Conservation (phyloP, 2,113 vertebrate species). For the Saimiri boliviensis region DNA sequence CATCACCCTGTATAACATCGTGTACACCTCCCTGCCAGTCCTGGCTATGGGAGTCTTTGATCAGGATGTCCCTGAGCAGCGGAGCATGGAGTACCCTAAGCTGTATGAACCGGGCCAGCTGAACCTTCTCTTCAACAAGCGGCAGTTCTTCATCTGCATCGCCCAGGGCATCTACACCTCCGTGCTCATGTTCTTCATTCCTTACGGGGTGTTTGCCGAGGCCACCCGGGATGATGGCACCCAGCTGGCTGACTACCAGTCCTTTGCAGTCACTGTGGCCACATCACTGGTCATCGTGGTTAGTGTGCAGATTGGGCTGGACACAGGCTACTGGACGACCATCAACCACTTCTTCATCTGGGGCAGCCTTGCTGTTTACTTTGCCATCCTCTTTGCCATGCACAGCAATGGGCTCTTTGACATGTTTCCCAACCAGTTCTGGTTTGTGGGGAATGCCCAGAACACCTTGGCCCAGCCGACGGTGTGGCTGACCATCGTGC, state of each 20-base stretch:
- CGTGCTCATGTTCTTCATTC: conserved; percentile 95
- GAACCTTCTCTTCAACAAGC: conserved; percentile 98
- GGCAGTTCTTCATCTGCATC: conserved; percentile 98
- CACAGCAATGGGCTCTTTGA: conserved; percentile 93
- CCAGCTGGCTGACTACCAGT: conserved; percentile 95
- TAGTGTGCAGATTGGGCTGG: conserved; percentile 95
- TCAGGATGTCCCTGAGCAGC: conserved; percentile 96
- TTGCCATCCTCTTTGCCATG: conserved; percentile 94
- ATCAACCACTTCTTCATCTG: conserved; percentile 98
- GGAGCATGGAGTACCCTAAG: conserved; percentile 96
- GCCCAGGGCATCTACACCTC: conserved; percentile 97
- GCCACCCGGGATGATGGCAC: conserved; percentile 90
- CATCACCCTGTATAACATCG: conserved; percentile 97
- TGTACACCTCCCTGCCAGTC: conserved; percentile 97
- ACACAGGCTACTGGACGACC: conserved; percentile 96
- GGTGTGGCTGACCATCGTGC: conserved; percentile 95
- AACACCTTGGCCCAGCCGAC: conserved; percentile 93
- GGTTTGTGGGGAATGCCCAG: conserved; percentile 93
- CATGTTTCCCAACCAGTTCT: conserved; percentile 96
- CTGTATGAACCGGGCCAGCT: conserved; percentile 96
- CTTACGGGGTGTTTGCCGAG: conserved; percentile 88
- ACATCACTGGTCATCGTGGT: conserved; percentile 96
- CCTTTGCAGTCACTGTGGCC: conserved; percentile 95
- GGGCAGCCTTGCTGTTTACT: conserved; percentile 94
- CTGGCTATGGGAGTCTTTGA: conserved; percentile 98